Percentiles rank a stretch among this genome's conserved stretches.
These are phyloP conservation scores for Formicarius rufipectus DNA, from an alignment of 2,113 vertebrate genomes.

Conservation along the genomic window DNA sequence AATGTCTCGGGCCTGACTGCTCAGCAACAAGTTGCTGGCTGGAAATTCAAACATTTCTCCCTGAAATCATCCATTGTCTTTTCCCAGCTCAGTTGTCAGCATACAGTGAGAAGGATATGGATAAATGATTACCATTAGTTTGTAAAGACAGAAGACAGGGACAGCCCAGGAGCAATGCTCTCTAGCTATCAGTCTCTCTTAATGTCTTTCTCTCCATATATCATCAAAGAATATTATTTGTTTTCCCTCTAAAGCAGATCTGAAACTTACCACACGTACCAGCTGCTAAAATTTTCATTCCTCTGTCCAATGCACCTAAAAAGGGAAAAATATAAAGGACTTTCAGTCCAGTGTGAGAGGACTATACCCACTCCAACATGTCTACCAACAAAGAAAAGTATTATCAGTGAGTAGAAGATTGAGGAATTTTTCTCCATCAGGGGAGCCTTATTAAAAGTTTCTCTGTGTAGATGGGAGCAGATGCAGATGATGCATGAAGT, in stretches of 20 bases:
- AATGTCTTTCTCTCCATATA: slow-evolving; percentile 36
- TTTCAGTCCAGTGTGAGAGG: background rate
- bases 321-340: background rate
- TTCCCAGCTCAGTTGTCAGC: background rate
- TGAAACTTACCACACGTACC: slow-evolving; percentile 75
- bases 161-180: slow-evolving; percentile 48
- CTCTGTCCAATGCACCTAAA: slow-evolving; percentile 50
- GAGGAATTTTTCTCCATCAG: background rate
- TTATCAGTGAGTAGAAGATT: rapidly evolving
- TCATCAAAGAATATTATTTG: slow-evolving; percentile 37
- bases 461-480: background rate
- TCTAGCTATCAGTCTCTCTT: slow-evolving; percentile 41
- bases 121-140: slow-evolving; percentile 63
- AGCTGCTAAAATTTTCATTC: slow-evolving; percentile 37
- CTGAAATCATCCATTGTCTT: background rate
- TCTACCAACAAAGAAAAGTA: background rate
- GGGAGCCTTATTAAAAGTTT: background rate
- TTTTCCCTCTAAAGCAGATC: background rate
- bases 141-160: slow-evolving; percentile 49
- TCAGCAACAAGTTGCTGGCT: background rate
- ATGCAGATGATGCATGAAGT: background rate
- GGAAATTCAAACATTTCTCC: slow-evolving; percentile 10
- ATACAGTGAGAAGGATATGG: background rate
- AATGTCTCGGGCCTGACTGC: background rate
- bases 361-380: background rate